phyloP scores from a whole-genome alignment of 2,797 vertebrate genomes.

The Falco biarmicus region DNA sequence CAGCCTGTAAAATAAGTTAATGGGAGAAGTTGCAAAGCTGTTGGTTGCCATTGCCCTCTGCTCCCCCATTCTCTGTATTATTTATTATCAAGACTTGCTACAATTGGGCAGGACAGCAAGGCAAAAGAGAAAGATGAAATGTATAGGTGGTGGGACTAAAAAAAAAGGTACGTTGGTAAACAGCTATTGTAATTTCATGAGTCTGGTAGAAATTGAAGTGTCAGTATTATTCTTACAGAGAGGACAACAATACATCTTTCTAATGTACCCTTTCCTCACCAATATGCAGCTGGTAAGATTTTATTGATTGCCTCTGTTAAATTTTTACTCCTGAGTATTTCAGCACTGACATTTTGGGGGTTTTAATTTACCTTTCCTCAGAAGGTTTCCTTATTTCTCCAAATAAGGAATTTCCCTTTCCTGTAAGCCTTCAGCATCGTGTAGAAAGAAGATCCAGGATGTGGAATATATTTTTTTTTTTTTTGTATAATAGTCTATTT shows the following conservation, averaged over 20 bases:
- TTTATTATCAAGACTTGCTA: not conserved
- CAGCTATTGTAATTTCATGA: not conserved
- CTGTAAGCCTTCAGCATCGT: not conserved
- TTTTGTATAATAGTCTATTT: not conserved
- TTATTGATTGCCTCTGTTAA: not conserved
- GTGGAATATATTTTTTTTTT: not conserved
- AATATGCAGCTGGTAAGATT: not conserved
- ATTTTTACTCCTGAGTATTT: not conserved
- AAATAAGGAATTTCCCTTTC: not conserved
- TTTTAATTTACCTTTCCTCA: not conserved
- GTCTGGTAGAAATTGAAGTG: not conserved
- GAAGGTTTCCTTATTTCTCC: not conserved
- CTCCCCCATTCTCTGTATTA: accelerated
- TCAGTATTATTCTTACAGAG: not conserved
- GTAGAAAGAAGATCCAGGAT: not conserved
- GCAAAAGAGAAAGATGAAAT: not conserved
- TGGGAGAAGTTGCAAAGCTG: not conserved
- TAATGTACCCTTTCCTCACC: not conserved
- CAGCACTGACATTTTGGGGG: not conserved
- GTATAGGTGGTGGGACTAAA: not conserved
- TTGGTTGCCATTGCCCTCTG: not conserved
- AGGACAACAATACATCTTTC: not conserved
- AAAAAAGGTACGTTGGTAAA: not conserved
- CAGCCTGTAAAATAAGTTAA: not conserved
- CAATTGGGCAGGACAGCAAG: not conserved